Conservation (phyloP, 2,888 invertebrate genomes). For the Arenicola marina region DNA sequence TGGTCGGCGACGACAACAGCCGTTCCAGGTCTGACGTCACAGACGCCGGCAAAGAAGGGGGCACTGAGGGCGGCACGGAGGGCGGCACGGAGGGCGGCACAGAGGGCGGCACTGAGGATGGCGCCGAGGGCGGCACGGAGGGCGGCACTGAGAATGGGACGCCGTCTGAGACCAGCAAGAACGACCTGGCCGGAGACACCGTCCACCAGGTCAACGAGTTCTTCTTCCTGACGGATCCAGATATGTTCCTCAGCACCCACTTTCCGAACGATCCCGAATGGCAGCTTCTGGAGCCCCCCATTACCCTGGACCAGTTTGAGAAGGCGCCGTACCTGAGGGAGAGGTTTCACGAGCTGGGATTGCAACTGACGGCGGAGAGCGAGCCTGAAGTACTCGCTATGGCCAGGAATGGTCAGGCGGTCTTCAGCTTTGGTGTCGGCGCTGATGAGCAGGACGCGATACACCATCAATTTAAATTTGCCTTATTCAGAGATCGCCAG, state of each 20-base stretch:
- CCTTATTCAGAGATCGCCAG: constrained; percentile 39
- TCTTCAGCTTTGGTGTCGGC: constrained; percentile 45
- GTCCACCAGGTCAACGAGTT: constrained; percentile 55
- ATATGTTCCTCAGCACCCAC: constrained; percentile 53
- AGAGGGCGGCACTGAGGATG: too few relatives aligned
- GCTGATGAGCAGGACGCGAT: constrained; percentile 39
- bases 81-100: too few relatives aligned
- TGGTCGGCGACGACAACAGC: constrained; percentile 38
- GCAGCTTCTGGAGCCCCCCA: constrained; percentile 50
- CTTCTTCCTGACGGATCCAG: constrained; percentile 56
- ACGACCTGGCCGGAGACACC: constrained; percentile 41
- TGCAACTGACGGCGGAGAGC: constrained; percentile 39
- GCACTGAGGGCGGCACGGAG: too few relatives aligned
- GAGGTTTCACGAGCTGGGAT: constrained; percentile 48
- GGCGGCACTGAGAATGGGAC: too few relatives aligned
- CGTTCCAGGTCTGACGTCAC: too few relatives aligned
- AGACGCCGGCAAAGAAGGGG: constrained; percentile 38
- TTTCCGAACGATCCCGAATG: constrained; percentile 51
- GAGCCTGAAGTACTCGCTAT: constrained; percentile 40
- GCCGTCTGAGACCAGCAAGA: too few relatives aligned
- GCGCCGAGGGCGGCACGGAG: constrained; percentile 41
- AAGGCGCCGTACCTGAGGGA: constrained; percentile 52
- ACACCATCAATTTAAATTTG: constrained; percentile 49
- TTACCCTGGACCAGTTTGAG: constrained; percentile 44
- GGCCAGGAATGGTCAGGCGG: constrained; percentile 46